Evolutionary conservation across 2,113 vertebrate species (phyloP).

Genomic region (Piaya cayana): DNA sequence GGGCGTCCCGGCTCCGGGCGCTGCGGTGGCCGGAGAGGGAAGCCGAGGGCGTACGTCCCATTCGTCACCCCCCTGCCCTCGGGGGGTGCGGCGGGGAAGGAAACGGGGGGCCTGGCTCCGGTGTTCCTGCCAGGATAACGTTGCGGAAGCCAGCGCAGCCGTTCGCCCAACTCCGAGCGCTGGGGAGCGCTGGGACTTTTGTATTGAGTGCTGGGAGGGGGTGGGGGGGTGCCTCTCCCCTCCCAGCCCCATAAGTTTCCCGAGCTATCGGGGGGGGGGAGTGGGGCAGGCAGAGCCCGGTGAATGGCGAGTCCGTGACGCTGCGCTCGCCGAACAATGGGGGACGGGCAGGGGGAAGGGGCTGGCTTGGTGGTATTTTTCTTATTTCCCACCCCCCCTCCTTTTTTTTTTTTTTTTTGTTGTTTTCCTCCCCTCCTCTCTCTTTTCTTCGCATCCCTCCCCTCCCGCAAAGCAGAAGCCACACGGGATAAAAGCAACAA

Average conservation of each 20-base stretch:
- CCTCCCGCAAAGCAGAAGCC: slow-evolving; percentile 3
- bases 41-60: not conserved
- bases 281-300: not conserved
- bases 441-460: not conserved
- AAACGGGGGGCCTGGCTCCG: slow-evolving; percentile 4
- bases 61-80: slow-evolving; percentile 4
- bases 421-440: fast-evolving
- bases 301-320: slow-evolving; percentile 22
- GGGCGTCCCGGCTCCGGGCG: not conserved
- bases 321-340: slow-evolving; percentile 38
- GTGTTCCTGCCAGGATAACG: slow-evolving; percentile 4
- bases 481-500: slow-evolving; percentile 17
- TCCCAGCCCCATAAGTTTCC: not conserved
- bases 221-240: fast-evolving
- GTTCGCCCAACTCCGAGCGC: not conserved
- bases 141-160: not conserved
- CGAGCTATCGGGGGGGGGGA: not conserved
- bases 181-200: not conserved
- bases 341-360: slow-evolving; percentile 11
- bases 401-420: too few relatives aligned
- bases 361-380: not conserved
- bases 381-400: too few relatives aligned
- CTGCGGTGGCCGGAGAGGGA: not conserved
- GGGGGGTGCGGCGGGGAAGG: not conserved
- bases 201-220: not conserved